These are phyloP conservation scores for Ceuthmochares aereus DNA, from an alignment of 2,113 vertebrate genomes.

Conservation along the genomic window DNA sequence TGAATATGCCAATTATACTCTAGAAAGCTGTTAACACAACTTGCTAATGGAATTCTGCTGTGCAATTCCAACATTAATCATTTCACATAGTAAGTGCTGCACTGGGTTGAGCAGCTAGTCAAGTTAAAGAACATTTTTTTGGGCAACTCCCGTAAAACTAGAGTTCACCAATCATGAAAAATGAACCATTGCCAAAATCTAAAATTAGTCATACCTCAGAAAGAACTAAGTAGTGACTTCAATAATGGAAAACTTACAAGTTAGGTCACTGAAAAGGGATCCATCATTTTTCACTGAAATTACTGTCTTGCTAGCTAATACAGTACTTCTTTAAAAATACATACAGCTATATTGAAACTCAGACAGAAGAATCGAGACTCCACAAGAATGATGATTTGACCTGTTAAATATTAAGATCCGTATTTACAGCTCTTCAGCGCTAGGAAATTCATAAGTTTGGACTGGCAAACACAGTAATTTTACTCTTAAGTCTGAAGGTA, in stretches of 20 bases:
- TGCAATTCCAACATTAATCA: background rate
- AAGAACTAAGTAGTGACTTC: conserved; percentile 58
- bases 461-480: background rate
- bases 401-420: conserved; percentile 78
- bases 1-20: background rate
- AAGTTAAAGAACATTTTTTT: background rate
- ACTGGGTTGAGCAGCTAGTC: background rate
- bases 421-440: conserved; percentile 68
- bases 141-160: conserved; percentile 50
- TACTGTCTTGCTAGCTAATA: conserved; percentile 68
- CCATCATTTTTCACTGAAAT: conserved; percentile 75
- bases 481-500: background rate
- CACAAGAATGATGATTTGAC: conserved; percentile 58
- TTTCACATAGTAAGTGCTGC: background rate
- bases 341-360: conserved; percentile 46
- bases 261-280: conserved; percentile 58
- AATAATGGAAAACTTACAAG: conserved; percentile 67
- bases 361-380: conserved; percentile 44
- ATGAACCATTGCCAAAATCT: conserved; percentile 41
- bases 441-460: background rate
- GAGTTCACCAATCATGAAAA: conserved; percentile 11
- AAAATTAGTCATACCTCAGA: conserved; percentile 71
- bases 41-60: conserved; percentile 27
- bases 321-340: conserved; percentile 77
- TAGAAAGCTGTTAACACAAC: conserved; percentile 18